phyloP scores from a whole-genome alignment of 2,797 vertebrate species.

The Natrix natrix region DNA sequence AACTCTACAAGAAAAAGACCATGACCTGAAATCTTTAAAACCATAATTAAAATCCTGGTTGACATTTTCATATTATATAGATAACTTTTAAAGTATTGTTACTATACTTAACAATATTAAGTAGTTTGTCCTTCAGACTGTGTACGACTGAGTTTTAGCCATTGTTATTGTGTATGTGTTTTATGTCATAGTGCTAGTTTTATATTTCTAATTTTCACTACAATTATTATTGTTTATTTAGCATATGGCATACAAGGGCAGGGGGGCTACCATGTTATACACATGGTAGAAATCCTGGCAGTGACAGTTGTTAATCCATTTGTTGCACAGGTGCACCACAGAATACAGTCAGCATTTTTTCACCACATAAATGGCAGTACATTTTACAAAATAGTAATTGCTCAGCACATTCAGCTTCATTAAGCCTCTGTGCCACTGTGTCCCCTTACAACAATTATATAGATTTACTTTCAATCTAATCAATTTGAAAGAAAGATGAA shows the following conservation, averaged over 20 bases:
- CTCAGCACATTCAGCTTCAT: background rate
- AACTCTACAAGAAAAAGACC: slow-evolving; percentile 14
- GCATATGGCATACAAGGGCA: background rate
- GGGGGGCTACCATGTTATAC: background rate
- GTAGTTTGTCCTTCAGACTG: background rate
- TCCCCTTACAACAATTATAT: background rate
- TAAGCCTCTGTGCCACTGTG: background rate
- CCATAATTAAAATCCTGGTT: background rate
- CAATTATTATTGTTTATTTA: background rate
- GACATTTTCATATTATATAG: slow-evolving; percentile 20
- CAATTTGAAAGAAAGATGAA: background rate
- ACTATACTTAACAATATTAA: slow-evolving; percentile 3
- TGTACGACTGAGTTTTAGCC: slow-evolving; percentile 5
- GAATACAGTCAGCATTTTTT: background rate
- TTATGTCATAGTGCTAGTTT: background rate
- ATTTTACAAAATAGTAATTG: background rate
- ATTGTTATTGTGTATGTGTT: background rate
- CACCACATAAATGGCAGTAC: background rate
- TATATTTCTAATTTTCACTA: slow-evolving; percentile 5
- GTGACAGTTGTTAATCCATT: background rate
- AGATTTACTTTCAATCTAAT: background rate
- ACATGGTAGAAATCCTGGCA: background rate
- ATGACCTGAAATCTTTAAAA: slow-evolving; percentile 21
- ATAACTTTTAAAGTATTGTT: slow-evolving; percentile 7
- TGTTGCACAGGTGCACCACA: background rate